Percentiles rank a stretch among this genome's conserved stretches.
These are phyloP conservation scores for Bombycilla garrulus DNA, from an alignment of 2,113 vertebrate genomes.

Conservation along the genomic window DNA sequence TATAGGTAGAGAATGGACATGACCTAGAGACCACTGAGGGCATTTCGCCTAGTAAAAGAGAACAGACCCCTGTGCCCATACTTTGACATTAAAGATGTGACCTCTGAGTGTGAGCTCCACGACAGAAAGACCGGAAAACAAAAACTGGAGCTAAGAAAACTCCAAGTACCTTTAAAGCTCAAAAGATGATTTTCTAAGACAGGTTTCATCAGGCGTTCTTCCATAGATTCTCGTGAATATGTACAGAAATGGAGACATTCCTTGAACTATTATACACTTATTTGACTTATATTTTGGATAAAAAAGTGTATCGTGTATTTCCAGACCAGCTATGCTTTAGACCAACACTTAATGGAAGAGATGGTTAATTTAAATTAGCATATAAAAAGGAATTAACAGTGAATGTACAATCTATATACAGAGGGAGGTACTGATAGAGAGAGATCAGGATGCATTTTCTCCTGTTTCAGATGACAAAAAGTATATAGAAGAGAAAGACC, in stretches of 20 bases:
- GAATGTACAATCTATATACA: background rate
- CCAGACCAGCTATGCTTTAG: background rate
- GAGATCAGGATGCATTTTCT: background rate
- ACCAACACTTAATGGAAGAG: background rate
- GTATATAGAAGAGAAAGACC: background rate
- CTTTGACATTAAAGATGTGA: background rate
- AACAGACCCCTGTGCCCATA: accelerated
- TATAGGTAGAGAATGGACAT: background rate
- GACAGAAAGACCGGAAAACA: background rate
- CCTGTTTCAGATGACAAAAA: background rate
- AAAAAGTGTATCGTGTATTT: background rate
- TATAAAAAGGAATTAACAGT: background rate
- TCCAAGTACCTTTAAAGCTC: background rate
- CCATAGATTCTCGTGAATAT: background rate
- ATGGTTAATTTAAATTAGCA: background rate
- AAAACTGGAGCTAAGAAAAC: background rate
- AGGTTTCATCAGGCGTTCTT: background rate
- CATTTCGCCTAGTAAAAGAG: background rate
- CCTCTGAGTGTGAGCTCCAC: background rate
- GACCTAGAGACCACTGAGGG: accelerated
- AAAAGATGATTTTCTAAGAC: background rate
- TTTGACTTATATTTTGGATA: background rate
- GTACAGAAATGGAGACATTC: background rate
- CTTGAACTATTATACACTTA: background rate
- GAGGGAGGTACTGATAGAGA: background rate